A percentile compares a stretch with the other conserved stretches of the same genome.
Evolutionary conservation across 2,797 vertebrate genomes (phyloP).

Genomic region (Harpagifer antarcticus): DNA sequence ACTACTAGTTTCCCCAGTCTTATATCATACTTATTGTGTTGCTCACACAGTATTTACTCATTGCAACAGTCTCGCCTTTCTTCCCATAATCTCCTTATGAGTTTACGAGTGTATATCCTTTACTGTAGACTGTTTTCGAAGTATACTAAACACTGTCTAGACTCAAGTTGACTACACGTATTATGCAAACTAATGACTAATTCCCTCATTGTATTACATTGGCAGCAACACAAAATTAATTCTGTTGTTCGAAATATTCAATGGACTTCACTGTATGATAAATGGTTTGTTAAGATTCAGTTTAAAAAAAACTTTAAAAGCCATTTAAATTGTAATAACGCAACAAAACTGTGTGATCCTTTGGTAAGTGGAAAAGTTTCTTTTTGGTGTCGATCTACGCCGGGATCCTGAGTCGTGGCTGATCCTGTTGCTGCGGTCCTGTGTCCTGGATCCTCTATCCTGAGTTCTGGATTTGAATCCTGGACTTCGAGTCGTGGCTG

Average conservation of each 20-base stretch:
- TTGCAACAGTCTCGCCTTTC: background rate
- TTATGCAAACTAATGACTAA: background rate
- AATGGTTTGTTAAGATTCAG: background rate
- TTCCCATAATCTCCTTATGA: too few species aligned
- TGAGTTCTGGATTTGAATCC: too few species aligned
- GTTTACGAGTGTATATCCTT: too few species aligned
- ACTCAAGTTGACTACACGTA: too few species aligned
- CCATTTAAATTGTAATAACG: background rate
- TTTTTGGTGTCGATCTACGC: too few species aligned
- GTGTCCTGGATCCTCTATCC: too few species aligned
- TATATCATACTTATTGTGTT: background rate
- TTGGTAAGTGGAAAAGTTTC: background rate
- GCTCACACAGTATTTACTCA: background rate
- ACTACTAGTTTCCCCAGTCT: background rate
- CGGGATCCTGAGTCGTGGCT: too few species aligned
- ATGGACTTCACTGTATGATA: background rate
- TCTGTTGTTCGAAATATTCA: background rate
- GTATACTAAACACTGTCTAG: background rate
- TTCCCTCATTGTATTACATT: background rate
- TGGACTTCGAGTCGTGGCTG: too few species aligned
- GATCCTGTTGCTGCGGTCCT: too few species aligned
- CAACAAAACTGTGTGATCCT: background rate
- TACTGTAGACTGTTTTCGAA: background rate
- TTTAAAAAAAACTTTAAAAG: background rate
- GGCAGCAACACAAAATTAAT: background rate